Conservation (phyloP, 2,888 invertebrate genomes). For the Buathra laborator region DNA sequence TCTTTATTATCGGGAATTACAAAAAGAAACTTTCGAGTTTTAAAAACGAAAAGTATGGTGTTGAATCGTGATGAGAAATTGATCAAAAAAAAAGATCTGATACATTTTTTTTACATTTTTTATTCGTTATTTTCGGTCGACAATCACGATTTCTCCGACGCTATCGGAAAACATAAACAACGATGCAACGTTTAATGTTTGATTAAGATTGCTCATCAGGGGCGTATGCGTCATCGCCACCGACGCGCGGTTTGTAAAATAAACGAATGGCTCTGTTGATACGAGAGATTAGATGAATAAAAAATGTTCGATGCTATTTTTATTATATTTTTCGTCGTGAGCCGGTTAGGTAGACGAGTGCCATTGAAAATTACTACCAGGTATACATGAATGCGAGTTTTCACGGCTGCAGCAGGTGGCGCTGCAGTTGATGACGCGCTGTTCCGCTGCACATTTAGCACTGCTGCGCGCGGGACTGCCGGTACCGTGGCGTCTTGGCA, state of each 20-base stretch:
- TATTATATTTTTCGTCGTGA: background rate
- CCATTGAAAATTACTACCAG: background rate
- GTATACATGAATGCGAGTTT: background rate
- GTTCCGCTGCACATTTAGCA: background rate
- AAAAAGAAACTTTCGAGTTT: background rate
- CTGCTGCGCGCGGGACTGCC: background rate
- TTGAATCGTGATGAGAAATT: no score
- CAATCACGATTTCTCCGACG: background rate
- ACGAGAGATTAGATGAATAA: background rate
- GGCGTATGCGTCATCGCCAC: background rate
- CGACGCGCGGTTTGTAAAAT: background rate
- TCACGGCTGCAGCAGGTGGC: slow-evolving; percentile 20
- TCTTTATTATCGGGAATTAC: background rate
- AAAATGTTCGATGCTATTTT: background rate
- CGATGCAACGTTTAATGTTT: slow-evolving; percentile 2
- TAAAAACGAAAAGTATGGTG: no score
- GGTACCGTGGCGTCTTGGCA: background rate
- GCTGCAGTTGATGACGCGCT: slow-evolving; percentile 11
- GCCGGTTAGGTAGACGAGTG: background rate
- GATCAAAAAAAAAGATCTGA: background rate
- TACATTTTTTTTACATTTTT: background rate
- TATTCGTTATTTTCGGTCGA: background rate
- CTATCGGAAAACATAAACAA: background rate
- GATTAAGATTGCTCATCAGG: slow-evolving; percentile 8
- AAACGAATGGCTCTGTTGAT: background rate